Percentiles rank a stretch among this genome's conserved stretches.
phyloP scores from a whole-genome alignment of 30 jellyfish, hydroid and myxozoan genomes.

The Cassiopea xamachana region DNA sequence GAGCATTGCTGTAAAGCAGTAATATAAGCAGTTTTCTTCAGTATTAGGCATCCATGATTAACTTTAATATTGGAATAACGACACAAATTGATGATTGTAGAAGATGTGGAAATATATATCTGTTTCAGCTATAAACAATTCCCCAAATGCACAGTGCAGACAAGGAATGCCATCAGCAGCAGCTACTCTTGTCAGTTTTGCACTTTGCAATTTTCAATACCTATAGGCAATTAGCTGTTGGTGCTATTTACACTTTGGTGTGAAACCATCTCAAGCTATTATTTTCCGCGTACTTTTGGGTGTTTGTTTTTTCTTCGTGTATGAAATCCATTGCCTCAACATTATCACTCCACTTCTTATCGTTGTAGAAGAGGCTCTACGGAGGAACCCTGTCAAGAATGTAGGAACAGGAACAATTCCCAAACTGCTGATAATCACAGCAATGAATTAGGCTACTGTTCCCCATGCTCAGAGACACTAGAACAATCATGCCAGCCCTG shows the following conservation, averaged over 20 bases:
- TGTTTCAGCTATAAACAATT: too few species aligned
- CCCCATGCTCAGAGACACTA: slow-evolving; percentile 43
- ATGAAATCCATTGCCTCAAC: neutral
- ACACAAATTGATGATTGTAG: too few species aligned
- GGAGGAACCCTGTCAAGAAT: neutral
- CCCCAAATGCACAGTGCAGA: too few species aligned
- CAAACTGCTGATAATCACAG: neutral
- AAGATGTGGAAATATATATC: too few species aligned
- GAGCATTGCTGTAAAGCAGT: neutral
- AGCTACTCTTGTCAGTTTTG: too few species aligned
- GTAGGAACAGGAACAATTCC: neutral
- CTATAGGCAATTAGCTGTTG: too few species aligned
- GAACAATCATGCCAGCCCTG: slow-evolving; percentile 45
- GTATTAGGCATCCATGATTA: too few species aligned
- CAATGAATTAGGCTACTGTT: slow-evolving; percentile 14
- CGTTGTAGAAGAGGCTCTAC: neutral
- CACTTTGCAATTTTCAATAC: too few species aligned
- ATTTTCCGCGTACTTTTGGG: neutral
- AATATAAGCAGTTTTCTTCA: neutral
- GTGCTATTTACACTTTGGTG: too few species aligned
- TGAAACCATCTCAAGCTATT: neutral
- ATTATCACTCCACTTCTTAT: too few species aligned
- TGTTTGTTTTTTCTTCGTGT: neutral
- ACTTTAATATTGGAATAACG: too few species aligned
- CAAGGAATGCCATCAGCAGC: too few species aligned